Evolutionary conservation across 2,797 vertebrate genomes (phyloP).

Genomic region (Leuciscus waleckii): DNA sequence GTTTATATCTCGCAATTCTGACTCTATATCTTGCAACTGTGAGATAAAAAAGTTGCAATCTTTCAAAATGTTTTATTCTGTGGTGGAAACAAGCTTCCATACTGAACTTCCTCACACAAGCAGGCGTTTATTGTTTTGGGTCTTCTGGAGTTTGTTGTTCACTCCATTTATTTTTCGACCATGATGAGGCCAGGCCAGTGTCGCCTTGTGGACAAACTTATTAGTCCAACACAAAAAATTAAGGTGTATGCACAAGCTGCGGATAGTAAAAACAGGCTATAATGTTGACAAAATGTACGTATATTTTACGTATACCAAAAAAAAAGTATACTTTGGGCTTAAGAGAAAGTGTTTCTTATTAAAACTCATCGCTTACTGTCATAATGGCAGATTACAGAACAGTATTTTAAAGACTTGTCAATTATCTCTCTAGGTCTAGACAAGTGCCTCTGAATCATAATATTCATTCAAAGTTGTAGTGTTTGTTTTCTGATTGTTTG

Average conservation of each 20-base stretch:
- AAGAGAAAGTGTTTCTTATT: constrained; percentile 29
- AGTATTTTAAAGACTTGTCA: constrained; percentile 57
- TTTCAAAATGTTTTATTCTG: too few relatives aligned
- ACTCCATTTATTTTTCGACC: background rate
- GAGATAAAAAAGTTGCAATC: too few relatives aligned
- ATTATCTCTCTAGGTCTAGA: constrained; percentile 41
- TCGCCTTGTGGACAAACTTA: background rate
- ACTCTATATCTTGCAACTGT: too few relatives aligned
- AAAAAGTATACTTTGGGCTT: constrained; percentile 13
- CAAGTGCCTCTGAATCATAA: constrained; percentile 26
- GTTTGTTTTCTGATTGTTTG: constrained; percentile 43
- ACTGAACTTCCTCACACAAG: background rate
- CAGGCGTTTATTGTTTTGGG: background rate
- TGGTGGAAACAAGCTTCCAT: too few relatives aligned
- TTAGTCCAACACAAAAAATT: background rate
- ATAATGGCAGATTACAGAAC: constrained; percentile 47
- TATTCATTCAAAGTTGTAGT: constrained; percentile 21
- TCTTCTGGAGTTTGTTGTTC: background rate
- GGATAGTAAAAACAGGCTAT: background rate
- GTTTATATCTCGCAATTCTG: too few relatives aligned
- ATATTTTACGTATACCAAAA: background rate
- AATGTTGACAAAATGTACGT: background rate
- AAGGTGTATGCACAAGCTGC: background rate
- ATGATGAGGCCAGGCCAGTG: background rate
- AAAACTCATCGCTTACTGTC: constrained; percentile 29